phyloP scores from a whole-genome alignment of 2,888 invertebrate genomes.

The Theretra japonica region DNA sequence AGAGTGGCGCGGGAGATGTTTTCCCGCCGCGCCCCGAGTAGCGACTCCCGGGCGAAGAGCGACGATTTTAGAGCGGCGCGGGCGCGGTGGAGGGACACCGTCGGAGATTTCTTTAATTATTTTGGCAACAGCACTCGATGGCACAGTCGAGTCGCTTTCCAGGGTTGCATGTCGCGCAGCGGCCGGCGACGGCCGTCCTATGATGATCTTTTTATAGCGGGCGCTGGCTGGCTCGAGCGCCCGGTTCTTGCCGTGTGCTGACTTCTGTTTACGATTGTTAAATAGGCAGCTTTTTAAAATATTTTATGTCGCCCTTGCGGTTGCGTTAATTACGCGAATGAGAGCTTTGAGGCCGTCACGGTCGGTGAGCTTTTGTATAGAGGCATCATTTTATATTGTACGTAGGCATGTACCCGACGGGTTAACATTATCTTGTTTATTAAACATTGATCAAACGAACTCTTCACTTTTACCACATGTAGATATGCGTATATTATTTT shows the following conservation, averaged over 20 bases:
- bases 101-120: conserved; percentile 90
- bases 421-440: conserved; percentile 29
- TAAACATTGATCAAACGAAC: conserved; percentile 33
- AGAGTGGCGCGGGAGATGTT: conserved; percentile 85
- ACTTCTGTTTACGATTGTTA: conserved; percentile 61
- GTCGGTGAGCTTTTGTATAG: conserved; percentile 15
- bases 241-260: conserved; percentile 62
- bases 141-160: conserved; percentile 84
- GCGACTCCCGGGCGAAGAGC: conserved; percentile 85
- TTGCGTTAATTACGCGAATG: conserved; percentile 1
- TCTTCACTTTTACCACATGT: neutral
- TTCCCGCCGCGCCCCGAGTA: conserved; percentile 85
- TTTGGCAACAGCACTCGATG: conserved; percentile 89
- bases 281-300: conserved; percentile 52
- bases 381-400: neutral
- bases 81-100: conserved; percentile 86
- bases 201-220: conserved; percentile 85
- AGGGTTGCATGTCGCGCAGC: conserved; percentile 83
- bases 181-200: conserved; percentile 75
- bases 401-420: neutral
- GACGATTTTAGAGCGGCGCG: conserved; percentile 86
- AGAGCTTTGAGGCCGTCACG: neutral
- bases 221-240: conserved; percentile 81
- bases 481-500: neutral
- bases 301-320: conserved; percentile 19